phyloP scores from a whole-genome alignment of 2,888 invertebrate genomes.

The Hypomecis punctinalis region DNA sequence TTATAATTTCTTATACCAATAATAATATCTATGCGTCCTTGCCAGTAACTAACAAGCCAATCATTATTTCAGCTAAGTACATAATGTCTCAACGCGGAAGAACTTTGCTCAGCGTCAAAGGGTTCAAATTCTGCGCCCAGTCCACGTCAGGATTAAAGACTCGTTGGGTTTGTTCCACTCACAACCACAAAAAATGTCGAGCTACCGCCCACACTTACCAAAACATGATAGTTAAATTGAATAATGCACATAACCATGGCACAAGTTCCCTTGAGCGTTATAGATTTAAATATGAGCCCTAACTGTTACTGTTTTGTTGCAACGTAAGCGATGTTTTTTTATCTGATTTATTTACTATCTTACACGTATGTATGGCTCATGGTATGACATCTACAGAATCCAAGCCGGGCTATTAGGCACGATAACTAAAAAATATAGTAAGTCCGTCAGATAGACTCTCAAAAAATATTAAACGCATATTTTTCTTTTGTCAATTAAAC shows the following conservation, averaged over 20 bases:
- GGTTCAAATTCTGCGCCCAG: constrained; percentile 51
- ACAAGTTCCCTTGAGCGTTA: neutral
- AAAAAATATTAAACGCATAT: no score
- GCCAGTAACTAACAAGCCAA: neutral
- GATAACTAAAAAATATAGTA: no score
- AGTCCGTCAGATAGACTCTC: no score
- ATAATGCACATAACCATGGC: constrained; percentile 46
- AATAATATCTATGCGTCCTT: no score
- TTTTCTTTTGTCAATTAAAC: no score
- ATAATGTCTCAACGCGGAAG: constrained; percentile 51
- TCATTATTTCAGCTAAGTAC: constrained; percentile 38
- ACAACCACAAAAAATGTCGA: constrained; percentile 50
- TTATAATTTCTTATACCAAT: no score
- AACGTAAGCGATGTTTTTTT: no score
- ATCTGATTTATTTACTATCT: no score
- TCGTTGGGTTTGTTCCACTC: constrained; percentile 57
- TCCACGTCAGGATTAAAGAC: constrained; percentile 31
- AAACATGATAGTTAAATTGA: constrained; percentile 41
- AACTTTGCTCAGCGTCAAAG: constrained; percentile 43
- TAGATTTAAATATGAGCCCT: neutral
- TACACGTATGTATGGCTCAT: no score
- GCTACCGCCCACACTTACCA: constrained; percentile 38
- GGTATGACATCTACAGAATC: no score
- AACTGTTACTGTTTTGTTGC: neutral
- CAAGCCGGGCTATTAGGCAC: no score